A percentile compares a stretch with the other conserved stretches of the same genome.
Evolutionary conservation across 1,140 invertebrate genomes (phyloP).

Genomic region (Ladona fulva): DNA sequence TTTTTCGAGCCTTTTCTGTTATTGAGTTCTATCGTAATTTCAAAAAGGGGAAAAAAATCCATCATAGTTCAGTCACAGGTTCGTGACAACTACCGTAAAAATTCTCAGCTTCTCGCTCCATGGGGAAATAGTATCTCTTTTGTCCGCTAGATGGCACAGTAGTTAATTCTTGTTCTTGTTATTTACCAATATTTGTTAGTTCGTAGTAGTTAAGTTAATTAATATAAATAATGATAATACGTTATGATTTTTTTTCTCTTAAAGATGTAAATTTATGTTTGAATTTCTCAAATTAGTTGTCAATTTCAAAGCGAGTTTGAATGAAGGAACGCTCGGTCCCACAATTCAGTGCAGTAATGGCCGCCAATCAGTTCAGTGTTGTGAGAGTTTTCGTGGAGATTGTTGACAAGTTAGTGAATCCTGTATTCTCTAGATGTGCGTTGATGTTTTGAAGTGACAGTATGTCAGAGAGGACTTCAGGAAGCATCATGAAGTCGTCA

Average conservation of each 20-base stretch:
- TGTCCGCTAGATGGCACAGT: no score
- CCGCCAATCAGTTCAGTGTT: background rate
- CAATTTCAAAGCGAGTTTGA: background rate
- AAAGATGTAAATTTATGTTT: background rate
- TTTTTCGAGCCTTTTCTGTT: no score
- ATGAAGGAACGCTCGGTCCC: background rate
- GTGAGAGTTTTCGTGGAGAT: background rate
- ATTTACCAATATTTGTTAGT: no score
- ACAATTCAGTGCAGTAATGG: background rate
- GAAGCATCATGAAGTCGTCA: conserved; percentile 11
- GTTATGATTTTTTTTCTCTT: background rate
- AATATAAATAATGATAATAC: no score
- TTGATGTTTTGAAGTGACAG: background rate
- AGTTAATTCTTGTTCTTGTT: no score
- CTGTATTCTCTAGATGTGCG: background rate
- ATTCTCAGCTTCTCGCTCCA: no score
- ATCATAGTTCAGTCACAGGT: no score
- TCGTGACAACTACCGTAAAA: no score
- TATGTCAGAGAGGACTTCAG: background rate
- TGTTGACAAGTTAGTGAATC: background rate
- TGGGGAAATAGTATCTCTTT: no score
- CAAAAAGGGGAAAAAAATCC: no score
- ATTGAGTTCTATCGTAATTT: no score
- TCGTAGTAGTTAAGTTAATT: no score
- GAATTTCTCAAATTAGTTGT: background rate